These are phyloP conservation scores for Copidosoma aretas DNA, from an alignment of 2,888 invertebrate genomes.

Conservation along the genomic window DNA sequence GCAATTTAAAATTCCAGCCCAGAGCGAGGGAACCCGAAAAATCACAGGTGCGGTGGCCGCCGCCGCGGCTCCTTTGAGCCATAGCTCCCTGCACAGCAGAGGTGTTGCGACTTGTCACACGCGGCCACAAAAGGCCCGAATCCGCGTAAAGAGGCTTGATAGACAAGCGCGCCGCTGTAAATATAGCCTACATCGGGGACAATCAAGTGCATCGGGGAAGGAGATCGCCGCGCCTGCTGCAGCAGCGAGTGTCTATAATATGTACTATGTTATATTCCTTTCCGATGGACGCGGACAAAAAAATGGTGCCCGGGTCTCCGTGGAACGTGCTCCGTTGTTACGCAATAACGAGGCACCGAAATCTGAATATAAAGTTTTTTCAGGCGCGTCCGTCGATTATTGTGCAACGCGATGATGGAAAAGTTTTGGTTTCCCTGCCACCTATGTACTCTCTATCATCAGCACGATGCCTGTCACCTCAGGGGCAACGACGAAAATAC, in stretches of 20 bases:
- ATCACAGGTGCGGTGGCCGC: slow-evolving; percentile 49
- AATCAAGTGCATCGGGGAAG: slow-evolving; percentile 2
- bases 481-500: too few species aligned
- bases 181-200: slow-evolving; percentile 27
- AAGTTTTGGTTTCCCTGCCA: slow-evolving; percentile 11
- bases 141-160: slow-evolving; percentile 56
- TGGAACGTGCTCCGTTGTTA: too few species aligned
- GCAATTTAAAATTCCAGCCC: slow-evolving; percentile 43
- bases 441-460: not conserved
- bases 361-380: too few species aligned
- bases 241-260: too few species aligned
- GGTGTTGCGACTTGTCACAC: slow-evolving; percentile 44
- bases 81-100: too few species aligned
- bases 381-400: not conserved
- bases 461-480: not conserved
- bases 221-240: not conserved
- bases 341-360: too few species aligned
- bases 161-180: slow-evolving; percentile 42
- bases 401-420: slow-evolving; percentile 17
- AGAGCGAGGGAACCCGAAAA: slow-evolving; percentile 21
- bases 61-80: slow-evolving; percentile 48
- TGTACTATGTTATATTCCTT: too few species aligned
- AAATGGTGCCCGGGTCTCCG: too few species aligned
- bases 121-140: slow-evolving; percentile 55
- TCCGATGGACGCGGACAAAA: too few species aligned